Base-by-base conservation (phyloP, 2,888 invertebrate genomes). In the Hydriomena furcata region DNA sequence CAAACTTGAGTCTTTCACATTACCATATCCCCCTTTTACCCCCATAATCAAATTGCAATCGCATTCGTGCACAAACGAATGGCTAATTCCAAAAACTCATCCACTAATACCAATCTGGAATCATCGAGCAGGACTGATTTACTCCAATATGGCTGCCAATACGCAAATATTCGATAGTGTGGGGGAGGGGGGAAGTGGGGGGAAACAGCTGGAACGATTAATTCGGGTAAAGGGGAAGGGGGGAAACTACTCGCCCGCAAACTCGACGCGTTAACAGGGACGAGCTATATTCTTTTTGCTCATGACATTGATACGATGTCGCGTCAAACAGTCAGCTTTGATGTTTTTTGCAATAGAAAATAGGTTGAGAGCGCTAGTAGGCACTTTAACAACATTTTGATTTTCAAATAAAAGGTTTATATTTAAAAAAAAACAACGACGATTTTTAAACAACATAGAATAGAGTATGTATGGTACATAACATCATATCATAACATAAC, bases 91-190 rank as follows among this genome's bases (percentile, higher is more conserved):
- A 40, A 37, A 46, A 43, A 36, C 10, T 49, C 35, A 40, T 50
- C 21, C 35, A 30, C 38, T 50, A 47, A 51, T 51, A 49, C 31
- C 36, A 34, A 41, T 44, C 35, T 42, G 37, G 13, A 46, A 53
- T 55, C 54, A 58, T 58, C 52, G 52, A 30, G 31, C 28, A 52
- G 50, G 13, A 23, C 41, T 60, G 56, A 56, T 58, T 56, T 55
- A 54, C 55, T 49, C 51, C 58, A 61, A 58, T 34, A 61, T 58
- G 61, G 56, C 60, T 41, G 49, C 51, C 49, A 45, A 43, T 45
- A 59, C 43, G 60, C 59, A 60, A 63, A 63, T 60, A 55, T 61
- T 57, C 60, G 57, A 58, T 55, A 58, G 53, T 51, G n/a, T n/a
- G n/a, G n/a, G n/a, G n/a, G n/a, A n/a, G n/a, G 50, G 45, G 41